Base-by-base conservation (phyloP, 2,797 vertebrate species). In the Pygocentrus nattereri region DNA sequence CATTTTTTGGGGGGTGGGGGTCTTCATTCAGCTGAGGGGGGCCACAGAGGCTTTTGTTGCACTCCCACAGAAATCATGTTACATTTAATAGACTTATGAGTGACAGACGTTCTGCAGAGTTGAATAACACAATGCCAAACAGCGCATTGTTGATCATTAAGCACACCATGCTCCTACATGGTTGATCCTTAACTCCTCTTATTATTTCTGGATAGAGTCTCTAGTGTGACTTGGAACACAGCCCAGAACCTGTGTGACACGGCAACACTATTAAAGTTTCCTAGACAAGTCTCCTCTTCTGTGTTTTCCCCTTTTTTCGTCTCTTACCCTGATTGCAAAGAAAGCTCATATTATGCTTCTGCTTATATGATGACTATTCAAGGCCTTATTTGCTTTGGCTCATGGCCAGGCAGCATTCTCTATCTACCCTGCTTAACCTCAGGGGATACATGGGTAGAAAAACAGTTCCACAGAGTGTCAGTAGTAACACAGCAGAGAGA, bases 251-350 rank as follows among this genome's bases (percentile, higher is more conserved):
- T 88, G 83, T 90, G 90, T 92, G 89, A 92, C 89, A 91, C 83
- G 82, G 59, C 85, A 87, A 89, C 92, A 88, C 87, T 87, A 92
- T 92, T 92, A 91, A 91, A 87, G 87, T 92, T 90, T 91, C 88
- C 89, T 91, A 91, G 91, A 91, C 90, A 91, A 91, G 88, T 91
- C 87, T 91, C 58, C 52, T 78, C 58, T 64, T 79, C 83, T 88
- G 64, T 79, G 80, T 82, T 69, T 81, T 90, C 65, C 82, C 80
- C 78, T 86, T 47, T 72, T 12, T 74, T 77, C 50, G 68, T 75
- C 74, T 41, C 38, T 38, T 15, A 11, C 74, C 58, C 67, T 69
- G 34, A 68, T 76, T 64, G 89, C 80, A 89, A 88, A 92, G 82
- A 88, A 85, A 88, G 85, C 71, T 31, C 44, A 65, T 76, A 85